Percentiles rank a stretch among this genome's conserved stretches.
Conservation (phyloP, 2,797 vertebrate species). For the Eupleurogrammus muticus region DNA sequence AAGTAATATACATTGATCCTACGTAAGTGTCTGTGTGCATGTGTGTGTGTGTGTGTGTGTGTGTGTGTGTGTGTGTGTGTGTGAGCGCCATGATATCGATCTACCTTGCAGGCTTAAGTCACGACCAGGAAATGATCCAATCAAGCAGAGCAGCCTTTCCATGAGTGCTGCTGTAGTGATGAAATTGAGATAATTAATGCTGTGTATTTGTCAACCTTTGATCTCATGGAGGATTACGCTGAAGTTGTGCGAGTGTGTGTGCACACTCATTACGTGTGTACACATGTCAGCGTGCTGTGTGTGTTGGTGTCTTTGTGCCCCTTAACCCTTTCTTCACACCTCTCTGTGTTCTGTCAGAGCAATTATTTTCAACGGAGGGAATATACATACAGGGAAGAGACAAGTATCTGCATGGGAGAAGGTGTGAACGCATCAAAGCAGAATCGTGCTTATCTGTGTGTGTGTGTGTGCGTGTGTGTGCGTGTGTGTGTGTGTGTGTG, state of each 20-base stretch:
- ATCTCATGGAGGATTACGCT: constrained; percentile 24
- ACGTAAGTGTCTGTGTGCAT: not conserved
- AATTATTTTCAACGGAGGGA: constrained; percentile 56
- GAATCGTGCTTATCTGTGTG: constrained; percentile 13
- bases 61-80: constrained; percentile 24
- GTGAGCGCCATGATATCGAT: constrained; percentile 60
- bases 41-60: not conserved
- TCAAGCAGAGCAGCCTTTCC: constrained; percentile 45
- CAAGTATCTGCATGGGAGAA: not conserved
- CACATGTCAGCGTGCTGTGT: constrained; percentile 14
- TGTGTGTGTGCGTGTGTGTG: constrained; percentile 12
- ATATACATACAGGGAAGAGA: constrained; percentile 11
- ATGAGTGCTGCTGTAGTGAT: constrained; percentile 29
- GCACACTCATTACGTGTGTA: constrained; percentile 13
- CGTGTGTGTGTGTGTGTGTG: constrained; percentile 20
- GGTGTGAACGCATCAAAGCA: constrained; percentile 34
- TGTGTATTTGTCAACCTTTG: constrained; percentile 38
- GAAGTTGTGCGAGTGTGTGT: constrained; percentile 4
- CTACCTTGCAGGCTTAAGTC: constrained; percentile 57
- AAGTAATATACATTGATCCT: constrained; percentile 72
- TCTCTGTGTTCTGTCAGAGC: constrained; percentile 48
- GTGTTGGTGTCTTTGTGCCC: constrained; percentile 4
- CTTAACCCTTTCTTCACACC: constrained; percentile 37
- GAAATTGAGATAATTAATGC: constrained; percentile 59
- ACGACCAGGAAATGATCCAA: constrained; percentile 72